phyloP scores from a whole-genome alignment of 2,113 vertebrate species.

The Poecile atricapillus region DNA sequence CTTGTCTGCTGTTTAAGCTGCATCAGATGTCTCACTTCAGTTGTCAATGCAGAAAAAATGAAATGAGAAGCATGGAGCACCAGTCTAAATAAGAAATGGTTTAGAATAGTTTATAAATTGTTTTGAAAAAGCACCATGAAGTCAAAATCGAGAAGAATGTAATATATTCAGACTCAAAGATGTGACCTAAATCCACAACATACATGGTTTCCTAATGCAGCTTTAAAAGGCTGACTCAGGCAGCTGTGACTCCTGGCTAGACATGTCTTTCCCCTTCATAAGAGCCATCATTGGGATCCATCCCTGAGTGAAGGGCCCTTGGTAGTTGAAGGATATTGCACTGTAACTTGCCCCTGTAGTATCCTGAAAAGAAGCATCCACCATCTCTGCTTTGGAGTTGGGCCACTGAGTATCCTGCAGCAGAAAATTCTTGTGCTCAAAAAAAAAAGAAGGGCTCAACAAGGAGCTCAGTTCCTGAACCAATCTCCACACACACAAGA shows the following conservation, averaged over 20 bases:
- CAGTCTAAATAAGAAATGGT: background rate
- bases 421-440: background rate
- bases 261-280: background rate
- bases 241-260: background rate
- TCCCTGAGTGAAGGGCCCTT: background rate
- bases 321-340: background rate
- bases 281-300: background rate
- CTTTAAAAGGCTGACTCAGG: background rate
- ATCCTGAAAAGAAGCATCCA: background rate
- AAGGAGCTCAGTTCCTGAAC: background rate
- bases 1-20: background rate
- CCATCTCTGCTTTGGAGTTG: background rate
- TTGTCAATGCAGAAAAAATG: background rate
- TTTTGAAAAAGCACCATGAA: background rate
- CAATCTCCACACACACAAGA: background rate
- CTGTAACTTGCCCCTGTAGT: background rate
- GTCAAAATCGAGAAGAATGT: background rate
- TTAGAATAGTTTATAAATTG: background rate
- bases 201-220: background rate
- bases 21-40: background rate
- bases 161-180: background rate
- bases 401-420: fast-evolving
- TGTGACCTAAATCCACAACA: background rate
- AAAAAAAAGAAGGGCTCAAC: background rate
- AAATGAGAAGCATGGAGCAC: background rate